Evolutionary conservation across 2,888 invertebrate species (phyloP), one percentile per base, ranked within the genome.

Genomic region (Heliconius ismenius): DNA sequence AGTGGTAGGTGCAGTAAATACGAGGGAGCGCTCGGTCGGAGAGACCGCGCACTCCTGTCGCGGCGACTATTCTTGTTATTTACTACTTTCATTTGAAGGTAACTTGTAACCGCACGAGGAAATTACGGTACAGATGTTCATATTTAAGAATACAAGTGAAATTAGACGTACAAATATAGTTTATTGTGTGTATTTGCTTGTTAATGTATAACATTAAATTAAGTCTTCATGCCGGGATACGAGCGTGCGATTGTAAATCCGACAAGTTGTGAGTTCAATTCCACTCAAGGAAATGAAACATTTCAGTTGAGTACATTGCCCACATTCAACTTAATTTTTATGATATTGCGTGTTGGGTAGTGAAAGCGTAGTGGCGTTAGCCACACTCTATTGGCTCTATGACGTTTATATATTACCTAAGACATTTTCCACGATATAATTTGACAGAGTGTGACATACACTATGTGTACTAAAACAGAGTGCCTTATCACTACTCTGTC

Each of bases 21-120:
- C 28, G 54, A 11, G 21, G 28, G 54, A 54, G 54, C n/a, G 69
- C 54, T 69, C 24, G 49, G 69, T 28, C 26, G 68, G 10, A 43
- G 43, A 43, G 43, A 43, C 43, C 43, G 43, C 43, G 49, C 2
- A 54, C 54, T 54, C 49, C 49, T 69, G 69, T 54, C 69, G 69
- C 54, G 28, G 69, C 69, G 49, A 28, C 54, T 28, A 69, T 69
- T 69, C 54, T 54, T 54, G 69, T 69, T 21, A 69, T 69, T 21
- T 69, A 69, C 21, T 54, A 54, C 28, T 69, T 69, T 54, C 54
- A 69, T 69, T 54, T 49, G n/a, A 13, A 21, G 43, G 21, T 54
- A 32, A 28, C 69, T 62, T 26, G 62, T 26, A 26, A 62, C 62
- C 62, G 62, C 62, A 13, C 24, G 62, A 13, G 62, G 26, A 62